Percentiles rank a stretch among this genome's conserved stretches.
Conservation (phyloP, 2,113 vertebrate genomes). For the Jacana jacana region DNA sequence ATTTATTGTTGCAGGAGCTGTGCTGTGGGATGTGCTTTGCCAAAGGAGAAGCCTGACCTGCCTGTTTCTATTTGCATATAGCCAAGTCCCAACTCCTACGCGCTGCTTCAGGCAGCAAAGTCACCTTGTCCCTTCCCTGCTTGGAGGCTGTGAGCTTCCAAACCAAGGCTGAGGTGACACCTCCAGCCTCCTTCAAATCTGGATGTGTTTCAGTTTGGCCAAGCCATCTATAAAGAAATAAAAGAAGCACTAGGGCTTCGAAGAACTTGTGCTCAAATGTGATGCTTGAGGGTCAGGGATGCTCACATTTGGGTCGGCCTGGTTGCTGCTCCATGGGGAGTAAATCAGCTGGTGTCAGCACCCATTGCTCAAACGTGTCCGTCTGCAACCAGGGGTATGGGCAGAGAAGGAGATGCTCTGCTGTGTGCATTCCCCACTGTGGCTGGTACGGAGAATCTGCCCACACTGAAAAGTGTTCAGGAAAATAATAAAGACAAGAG, state of each 20-base stretch:
- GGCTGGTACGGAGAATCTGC: not conserved
- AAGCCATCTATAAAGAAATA: not conserved
- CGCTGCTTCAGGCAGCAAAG: not conserved
- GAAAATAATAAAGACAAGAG: not conserved
- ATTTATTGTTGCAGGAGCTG: not conserved
- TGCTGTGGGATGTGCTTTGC: not conserved
- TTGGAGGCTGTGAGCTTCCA: not conserved
- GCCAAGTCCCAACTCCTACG: not conserved
- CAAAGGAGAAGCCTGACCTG: not conserved
- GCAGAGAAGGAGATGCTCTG: not conserved
- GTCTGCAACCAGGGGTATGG: not conserved
- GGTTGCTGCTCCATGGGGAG: not conserved
- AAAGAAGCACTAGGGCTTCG: not conserved
- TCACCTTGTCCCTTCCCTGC: not conserved
- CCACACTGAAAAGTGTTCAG: fast-evolving
- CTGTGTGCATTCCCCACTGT: not conserved
- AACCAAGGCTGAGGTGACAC: not conserved
- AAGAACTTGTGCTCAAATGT: not conserved
- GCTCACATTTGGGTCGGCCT: fast-evolving
- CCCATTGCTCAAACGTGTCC: fast-evolving
- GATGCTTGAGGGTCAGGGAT: not conserved
- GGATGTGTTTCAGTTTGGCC: not conserved
- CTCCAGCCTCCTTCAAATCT: not conserved
- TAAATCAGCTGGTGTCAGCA: not conserved
- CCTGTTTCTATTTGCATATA: not conserved